phyloP scores from a whole-genome alignment of 1,140 invertebrate genomes.

The Anastatus disparis region DNA sequence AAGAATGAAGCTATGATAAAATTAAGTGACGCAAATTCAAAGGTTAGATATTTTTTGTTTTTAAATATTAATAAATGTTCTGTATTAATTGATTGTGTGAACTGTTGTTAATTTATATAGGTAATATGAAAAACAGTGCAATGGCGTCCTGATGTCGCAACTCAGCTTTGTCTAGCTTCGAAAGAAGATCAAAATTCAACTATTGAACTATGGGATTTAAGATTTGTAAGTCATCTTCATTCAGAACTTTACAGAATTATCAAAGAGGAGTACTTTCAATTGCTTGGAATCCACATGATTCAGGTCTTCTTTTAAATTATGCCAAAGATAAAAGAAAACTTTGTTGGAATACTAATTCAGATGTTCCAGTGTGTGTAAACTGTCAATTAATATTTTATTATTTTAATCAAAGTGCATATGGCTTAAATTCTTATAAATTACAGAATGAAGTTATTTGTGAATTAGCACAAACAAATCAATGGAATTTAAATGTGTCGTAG shows the following conservation, averaged over 20 bases:
- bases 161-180: slow-evolving; percentile 93
- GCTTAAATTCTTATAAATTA: slow-evolving; percentile 58
- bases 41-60: slow-evolving; percentile 64
- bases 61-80: slow-evolving; percentile 28
- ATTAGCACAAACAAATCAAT: slow-evolving; percentile 85
- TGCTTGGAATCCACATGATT: no score
- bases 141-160: slow-evolving; percentile 95
- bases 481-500: slow-evolving; percentile 95
- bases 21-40: slow-evolving; percentile 77
- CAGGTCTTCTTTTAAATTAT: slow-evolving; percentile 87
- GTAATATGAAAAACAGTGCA: slow-evolving; percentile 87
- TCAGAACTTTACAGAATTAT: slow-evolving; percentile 87
- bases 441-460: slow-evolving; percentile 86
- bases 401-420: neutral
- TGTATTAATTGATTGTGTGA: neutral
- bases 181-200: slow-evolving; percentile 93
- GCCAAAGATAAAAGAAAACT: slow-evolving; percentile 92
- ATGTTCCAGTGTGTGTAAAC: slow-evolving; percentile 63
- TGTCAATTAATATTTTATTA: neutral
- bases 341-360: slow-evolving; percentile 92
- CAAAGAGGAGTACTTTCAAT: slow-evolving; percentile 86
- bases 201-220: slow-evolving; percentile 93
- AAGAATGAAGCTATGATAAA: slow-evolving; percentile 98
- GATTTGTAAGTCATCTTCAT: slow-evolving; percentile 87
- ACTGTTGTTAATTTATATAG: slow-evolving; percentile 63